Evolutionary conservation across 2,797 vertebrate species (phyloP).

Genomic region (Chaenodraco wilsoni): DNA sequence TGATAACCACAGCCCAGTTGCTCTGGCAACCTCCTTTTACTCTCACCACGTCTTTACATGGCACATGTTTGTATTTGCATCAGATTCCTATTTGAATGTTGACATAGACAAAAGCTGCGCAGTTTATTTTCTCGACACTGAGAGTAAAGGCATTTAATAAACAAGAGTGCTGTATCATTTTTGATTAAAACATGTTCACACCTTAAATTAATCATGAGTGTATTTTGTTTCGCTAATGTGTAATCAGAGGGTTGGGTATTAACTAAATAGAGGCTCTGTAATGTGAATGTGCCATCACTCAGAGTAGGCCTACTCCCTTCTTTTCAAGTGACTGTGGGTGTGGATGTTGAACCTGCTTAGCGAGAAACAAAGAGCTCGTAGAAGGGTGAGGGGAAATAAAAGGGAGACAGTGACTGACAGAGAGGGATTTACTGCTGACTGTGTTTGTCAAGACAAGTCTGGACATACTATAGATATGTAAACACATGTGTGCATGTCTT

Average conservation of each 20-base stretch:
- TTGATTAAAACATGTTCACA: neutral
- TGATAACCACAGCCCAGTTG: constrained; percentile 64
- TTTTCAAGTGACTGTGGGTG: constrained; percentile 47
- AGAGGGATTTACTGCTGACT: constrained; percentile 36
- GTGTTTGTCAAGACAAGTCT: constrained; percentile 57
- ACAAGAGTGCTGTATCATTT: constrained; percentile 3
- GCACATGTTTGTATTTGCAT: constrained; percentile 58
- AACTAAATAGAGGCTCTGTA: constrained; percentile 15
- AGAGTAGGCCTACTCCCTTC: constrained; percentile 18
- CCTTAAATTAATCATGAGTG: constrained; percentile 15
- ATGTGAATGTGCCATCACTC: constrained; percentile 29
- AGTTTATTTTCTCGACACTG: neutral
- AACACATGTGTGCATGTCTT: constrained; percentile 9
- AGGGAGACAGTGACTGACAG: constrained; percentile 23
- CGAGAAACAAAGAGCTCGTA: constrained; percentile 42
- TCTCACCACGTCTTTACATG: constrained; percentile 53
- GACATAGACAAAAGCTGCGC: neutral
- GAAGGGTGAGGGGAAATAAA: constrained; percentile 4
- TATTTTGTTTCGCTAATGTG: constrained; percentile 27
- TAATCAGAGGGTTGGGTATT: neutral
- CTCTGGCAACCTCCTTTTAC: constrained; percentile 47
- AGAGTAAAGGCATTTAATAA: neutral
- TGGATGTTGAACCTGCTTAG: constrained; percentile 57
- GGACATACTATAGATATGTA: constrained; percentile 43
- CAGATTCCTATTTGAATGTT: constrained; percentile 17